Base-by-base conservation (phyloP, 1,140 invertebrate genomes). In the Cataglyphis hispanica region DNA sequence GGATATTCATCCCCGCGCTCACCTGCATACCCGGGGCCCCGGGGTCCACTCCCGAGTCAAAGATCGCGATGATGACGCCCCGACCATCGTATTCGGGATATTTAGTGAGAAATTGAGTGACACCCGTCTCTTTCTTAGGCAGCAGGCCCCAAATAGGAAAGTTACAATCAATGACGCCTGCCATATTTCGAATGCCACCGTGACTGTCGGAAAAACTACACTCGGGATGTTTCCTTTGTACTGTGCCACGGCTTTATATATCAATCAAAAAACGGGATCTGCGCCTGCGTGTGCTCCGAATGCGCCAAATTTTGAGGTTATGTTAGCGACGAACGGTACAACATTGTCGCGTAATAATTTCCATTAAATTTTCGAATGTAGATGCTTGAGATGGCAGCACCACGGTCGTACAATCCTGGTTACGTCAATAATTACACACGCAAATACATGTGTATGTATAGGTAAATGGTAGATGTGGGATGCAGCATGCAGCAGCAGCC, bases 41-140 rank as follows among this genome's bases (percentile, higher is more conserved):
- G 53, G 99, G 99, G 96, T 99, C 99, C 80, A 99, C 98, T 22
- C 99, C 99, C 43, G 99, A 99, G 95, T 99, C 99, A 85, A 99
- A 97, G 93, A 99, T 98, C 58, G 99, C 99, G 93, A 99, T 99
- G 88, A 98, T 95, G 46, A 98, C 97, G 92, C 97, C 98, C 93
- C 98, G 96, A 10, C 99, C 99, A 96, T 99, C 99, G 95, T 98
- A 99, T 84, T 97, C 96, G 0, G 99, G 98, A 96, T 99, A 97
- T 95, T 99, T 99, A 87, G 96, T 97, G 31, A 99, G 92, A 95
- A 99, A 99, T 77, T 97, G 96, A 40, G 97, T 96, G 31, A 99
- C 98, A 75, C 98, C 98, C 69, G 99, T 99, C 95, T 99, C 99
- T 95, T 98, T 98, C 96, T 99, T 99, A n/a, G 98, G 98, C 90